Conservation (phyloP, 2,888 invertebrate genomes). For the Leptinotarsa juncta region DNA sequence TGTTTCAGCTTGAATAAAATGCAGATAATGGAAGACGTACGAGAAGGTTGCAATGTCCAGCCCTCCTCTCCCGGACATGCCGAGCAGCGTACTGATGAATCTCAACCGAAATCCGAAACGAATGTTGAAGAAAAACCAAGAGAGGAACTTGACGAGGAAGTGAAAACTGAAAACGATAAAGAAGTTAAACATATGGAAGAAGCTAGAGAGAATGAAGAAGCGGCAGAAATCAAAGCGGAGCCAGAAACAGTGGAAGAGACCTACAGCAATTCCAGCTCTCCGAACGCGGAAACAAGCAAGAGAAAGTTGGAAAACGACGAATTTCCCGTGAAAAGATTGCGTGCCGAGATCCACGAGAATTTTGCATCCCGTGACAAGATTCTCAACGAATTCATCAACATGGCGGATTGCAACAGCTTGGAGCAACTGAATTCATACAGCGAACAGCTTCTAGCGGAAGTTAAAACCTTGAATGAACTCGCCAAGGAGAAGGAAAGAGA, state of each 20-base stretch:
- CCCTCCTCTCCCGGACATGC: conserved; percentile 65
- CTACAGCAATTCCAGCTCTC: conserved; percentile 45
- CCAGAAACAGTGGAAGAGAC: conserved; percentile 45
- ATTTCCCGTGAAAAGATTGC: conserved; percentile 58
- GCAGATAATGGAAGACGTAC: conserved; percentile 71
- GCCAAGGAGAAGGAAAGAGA: conserved; percentile 86
- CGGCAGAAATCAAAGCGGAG: conserved; percentile 36
- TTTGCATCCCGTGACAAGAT: conserved; percentile 70
- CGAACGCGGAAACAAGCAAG: conserved; percentile 45
- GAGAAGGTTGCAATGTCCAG: conserved; percentile 64
- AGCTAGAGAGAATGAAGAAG: conserved; percentile 38
- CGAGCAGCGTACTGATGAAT: conserved; percentile 57
- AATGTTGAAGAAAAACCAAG: conserved; percentile 44
- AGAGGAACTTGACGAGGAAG: conserved; percentile 33
- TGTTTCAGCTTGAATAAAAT: conserved; percentile 71
- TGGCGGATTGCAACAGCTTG: conserved; percentile 71
- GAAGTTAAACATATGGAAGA: conserved; percentile 34
- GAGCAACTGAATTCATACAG: conserved; percentile 74
- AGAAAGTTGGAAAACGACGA: conserved; percentile 52
- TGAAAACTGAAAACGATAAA: conserved; percentile 37
- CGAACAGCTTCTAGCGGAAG: conserved; percentile 74
- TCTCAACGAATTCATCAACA: conserved; percentile 74
- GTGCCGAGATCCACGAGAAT: conserved; percentile 60
- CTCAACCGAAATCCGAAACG: conserved; percentile 43
- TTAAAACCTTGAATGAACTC: conserved; percentile 78